Percentiles rank a stretch among this genome's conserved stretches.
Conservation (phyloP, 1,140 invertebrate genomes). For the Rhynchophorus ferrugineus region DNA sequence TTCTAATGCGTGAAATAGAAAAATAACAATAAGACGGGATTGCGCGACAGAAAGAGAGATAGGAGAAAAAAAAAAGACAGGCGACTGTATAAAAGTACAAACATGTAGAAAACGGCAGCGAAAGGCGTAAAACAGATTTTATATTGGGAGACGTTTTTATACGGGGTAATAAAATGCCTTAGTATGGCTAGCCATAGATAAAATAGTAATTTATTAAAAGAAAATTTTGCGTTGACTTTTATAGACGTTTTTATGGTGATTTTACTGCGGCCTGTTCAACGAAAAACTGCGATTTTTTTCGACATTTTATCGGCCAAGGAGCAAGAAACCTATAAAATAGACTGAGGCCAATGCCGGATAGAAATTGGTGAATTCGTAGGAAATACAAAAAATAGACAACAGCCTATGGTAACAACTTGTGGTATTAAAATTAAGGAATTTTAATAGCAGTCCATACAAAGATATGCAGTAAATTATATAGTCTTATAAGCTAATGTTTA, state of each 20-base stretch:
- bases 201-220: slow-evolving; percentile 9
- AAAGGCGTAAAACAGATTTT: background rate
- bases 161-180: slow-evolving; percentile 5
- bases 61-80: no score
- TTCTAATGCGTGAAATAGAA: no score
- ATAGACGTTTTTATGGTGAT: slow-evolving; percentile 7
- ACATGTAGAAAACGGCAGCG: background rate
- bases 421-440: no score
- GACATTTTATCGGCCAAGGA: slow-evolving; percentile 2
- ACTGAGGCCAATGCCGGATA: background rate
- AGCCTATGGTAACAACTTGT: no score
- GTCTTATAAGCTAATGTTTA: no score
- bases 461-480: no score
- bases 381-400: no score
- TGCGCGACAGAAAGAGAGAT: no score
- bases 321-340: slow-evolving; percentile 4
- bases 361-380: background rate
- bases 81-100: background rate
- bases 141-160: slow-evolving; percentile 6
- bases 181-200: slow-evolving; percentile 2
- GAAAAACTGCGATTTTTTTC: background rate
- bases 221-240: slow-evolving; percentile 8
- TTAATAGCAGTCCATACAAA: no score
- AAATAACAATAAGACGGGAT: no score
- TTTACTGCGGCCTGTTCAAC: slow-evolving; percentile 1